These are phyloP conservation scores for Gerris lacustris DNA, from an alignment of 2,888 invertebrate species.

Conservation along the genomic window DNA sequence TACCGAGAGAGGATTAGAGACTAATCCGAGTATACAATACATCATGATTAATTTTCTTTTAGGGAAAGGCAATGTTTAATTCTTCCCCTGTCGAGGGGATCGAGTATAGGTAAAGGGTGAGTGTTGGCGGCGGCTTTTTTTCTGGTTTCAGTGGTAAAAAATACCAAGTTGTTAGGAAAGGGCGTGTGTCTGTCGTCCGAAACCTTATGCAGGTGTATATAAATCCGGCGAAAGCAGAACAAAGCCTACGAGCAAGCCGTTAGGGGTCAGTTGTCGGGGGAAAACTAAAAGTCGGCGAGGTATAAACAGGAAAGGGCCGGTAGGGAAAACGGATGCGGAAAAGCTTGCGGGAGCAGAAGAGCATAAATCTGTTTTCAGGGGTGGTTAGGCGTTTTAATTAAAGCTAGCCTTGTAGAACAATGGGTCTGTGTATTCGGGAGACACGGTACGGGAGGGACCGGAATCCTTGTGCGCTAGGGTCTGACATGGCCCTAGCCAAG, in stretches of 20 bases:
- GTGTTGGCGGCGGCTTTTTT: too few species aligned
- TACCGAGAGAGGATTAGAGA: too few species aligned
- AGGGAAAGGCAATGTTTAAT: too few species aligned
- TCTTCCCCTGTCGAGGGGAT: too few species aligned
- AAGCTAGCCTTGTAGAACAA: not conserved
- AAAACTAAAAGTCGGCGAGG: not conserved
- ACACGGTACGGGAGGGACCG: not conserved
- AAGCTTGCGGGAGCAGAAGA: conserved; percentile 5
- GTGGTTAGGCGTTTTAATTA: not conserved
- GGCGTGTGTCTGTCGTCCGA: not conserved
- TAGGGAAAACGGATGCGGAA: conserved; percentile 1
- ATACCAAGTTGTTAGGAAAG: too few species aligned
- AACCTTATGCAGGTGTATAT: not conserved
- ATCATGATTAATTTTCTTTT: too few species aligned
- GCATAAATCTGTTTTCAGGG: not conserved
- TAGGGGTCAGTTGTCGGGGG: not conserved
- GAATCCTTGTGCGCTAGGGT: not conserved
- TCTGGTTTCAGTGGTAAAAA: too few species aligned
- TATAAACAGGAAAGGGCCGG: conserved; percentile 1
- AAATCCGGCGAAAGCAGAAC: not conserved
- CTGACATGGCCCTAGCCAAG: not conserved
- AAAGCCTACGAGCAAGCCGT: not conserved
- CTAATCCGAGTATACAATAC: too few species aligned
- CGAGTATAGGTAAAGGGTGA: too few species aligned
- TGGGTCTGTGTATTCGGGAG: not conserved